Base-by-base conservation (phyloP, 2,888 invertebrate species). In the Eumerus sabulonum region DNA sequence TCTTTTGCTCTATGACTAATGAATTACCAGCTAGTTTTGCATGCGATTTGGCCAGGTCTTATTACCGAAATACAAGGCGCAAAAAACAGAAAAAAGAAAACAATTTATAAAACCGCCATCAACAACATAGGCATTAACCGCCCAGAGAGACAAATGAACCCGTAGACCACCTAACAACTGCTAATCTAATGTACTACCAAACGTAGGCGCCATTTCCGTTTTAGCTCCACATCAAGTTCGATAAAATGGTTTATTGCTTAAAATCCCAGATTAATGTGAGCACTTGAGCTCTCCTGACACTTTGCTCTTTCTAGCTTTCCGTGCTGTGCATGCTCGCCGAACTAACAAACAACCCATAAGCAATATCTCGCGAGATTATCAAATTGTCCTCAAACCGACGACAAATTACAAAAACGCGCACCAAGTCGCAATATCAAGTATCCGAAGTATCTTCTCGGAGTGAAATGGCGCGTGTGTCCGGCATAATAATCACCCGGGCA, bases 341-440 rank as follows among this genome's bases (percentile, higher is more conserved):
- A 42, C 59, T 9, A 38, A 14, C 27, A 14, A 9, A 12, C 16
- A 36, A 64, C 9, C 18, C 9, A 59, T 36, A 42, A 71, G 36
- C 53, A 64, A 50, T 18, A 59, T 50, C 11, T n/a, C 27, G 36
- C 3, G 27, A 53, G 47, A 44, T 16, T 9, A 19, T 27, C 7
- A 45, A 59, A 64, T 36, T 66, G 60, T 66, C 51, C 60, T 16
- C 50, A 51, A 45, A 27, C 3, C 7, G 27, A 27, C 2, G 27
- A 40, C 57, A 62, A 77, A 77, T 67, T 62, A 57, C 62, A 62
- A 54, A 77, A 72, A 77, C 72, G 72, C 72, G 76, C 72, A 27
- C n/a, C 17, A 36, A 57, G 18, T n/a, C 60, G 40, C 54, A 40
- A 40, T 62, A 62, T 47, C 47, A 47, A 16, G 38, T 60, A 45